Base-by-base conservation (phyloP, 2,888 invertebrate genomes). In the Myathropa florea region DNA sequence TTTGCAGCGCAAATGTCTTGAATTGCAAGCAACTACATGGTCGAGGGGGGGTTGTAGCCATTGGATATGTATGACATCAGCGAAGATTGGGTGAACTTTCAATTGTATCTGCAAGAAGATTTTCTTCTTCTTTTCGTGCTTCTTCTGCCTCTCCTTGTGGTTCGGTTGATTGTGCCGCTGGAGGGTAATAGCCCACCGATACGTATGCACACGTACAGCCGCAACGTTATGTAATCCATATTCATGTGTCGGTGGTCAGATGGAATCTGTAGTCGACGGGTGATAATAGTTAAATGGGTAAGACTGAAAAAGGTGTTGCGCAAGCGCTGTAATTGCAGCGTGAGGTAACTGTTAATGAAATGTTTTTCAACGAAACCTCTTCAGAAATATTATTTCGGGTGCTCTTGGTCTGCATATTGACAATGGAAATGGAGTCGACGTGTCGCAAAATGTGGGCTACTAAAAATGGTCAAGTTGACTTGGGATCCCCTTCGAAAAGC, bases 311-410 rank as follows among this genome's bases (percentile, higher is more conserved):
- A 23, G 28, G 10, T 70, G 39, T 86, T 86, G 71, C 78, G 71
- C 70, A 86, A 86, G 70, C 39, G 18, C 33, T 61, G 73, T 78
- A 83, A 86, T 83, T 86, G 86, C 75, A 83, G 23, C 65, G 61
- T 75, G 83, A 76, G 86, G 83, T 76, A 76, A 86, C 78, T 86
- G 79, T 86, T 71, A 86, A 86, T 86, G 86, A 86, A 78, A 46
- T 65, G 68, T 3, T 60, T 76, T 73, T 26, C 23, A 60, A 53
- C 39, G 46, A 61, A 55, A 55, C 30, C 10, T 36, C 18, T 83
- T 55, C 26, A 26, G 36, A 68, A 23, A 30, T 36, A 24, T 24
- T 23, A 21, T 77, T 64, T 72, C 53, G 65, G 61, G 60, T 55
- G 59, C 53, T 81, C 68, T 78, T 68, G 81, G 76, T 67, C 53